Percentiles rank a stretch among this genome's conserved stretches.
Evolutionary conservation across 92 coral and sea anemone genomes (phyloP).

Genomic region (Pocillopora meandrina): DNA sequence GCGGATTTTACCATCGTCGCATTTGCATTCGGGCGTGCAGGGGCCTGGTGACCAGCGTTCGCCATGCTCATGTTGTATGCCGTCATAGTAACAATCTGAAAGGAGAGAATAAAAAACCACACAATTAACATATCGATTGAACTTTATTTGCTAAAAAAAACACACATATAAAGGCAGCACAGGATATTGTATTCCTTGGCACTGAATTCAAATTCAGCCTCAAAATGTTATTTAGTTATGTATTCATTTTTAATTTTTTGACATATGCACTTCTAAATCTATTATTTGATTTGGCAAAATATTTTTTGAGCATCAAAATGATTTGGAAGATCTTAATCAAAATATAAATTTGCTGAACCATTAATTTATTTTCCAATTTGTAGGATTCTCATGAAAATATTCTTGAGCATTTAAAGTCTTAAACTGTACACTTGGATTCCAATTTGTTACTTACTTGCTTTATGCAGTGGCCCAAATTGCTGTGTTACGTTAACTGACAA

Average conservation of each 20-base stretch:
- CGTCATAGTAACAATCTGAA: conserved; percentile 92
- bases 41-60: conserved; percentile 99
- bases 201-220: neutral
- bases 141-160: neutral
- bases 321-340: no score
- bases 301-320: no score
- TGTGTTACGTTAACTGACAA: conserved; percentile 29
- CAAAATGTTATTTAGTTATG: neutral
- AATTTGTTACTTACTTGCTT: conserved; percentile 39
- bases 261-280: no score
- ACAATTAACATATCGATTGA: neutral
- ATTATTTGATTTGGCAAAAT: no score
- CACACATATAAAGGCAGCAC: neutral
- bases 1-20: conserved; percentile 93
- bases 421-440: no score
- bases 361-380: no score
- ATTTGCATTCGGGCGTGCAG: conserved; percentile 95
- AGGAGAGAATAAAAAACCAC: neutral
- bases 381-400: no score
- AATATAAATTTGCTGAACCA: no score
- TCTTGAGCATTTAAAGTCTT: no score
- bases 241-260: no score
- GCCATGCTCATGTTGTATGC: conserved; percentile 86
- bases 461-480: conserved; percentile 25
- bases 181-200: neutral